These are phyloP conservation scores for Calliphora vomitoria DNA, from an alignment of 2,888 invertebrate species.

Conservation along the genomic window DNA sequence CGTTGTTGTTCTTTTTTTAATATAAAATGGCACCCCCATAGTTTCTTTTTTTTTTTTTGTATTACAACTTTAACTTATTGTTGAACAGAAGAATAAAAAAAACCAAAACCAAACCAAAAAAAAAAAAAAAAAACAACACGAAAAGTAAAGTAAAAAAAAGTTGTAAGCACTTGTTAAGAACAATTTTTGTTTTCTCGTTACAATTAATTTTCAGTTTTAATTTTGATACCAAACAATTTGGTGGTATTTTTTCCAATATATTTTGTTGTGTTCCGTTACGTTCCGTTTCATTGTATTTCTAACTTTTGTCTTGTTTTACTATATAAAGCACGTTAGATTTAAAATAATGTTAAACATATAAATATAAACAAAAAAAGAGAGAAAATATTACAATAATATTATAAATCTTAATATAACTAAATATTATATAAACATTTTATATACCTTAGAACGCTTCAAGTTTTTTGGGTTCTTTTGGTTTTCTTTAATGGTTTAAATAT, in stretches of 20 bases:
- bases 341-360: neutral
- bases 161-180: conserved; percentile 44
- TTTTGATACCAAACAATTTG: conserved; percentile 43
- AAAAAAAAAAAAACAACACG: neutral
- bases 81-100: neutral
- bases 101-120: too few species aligned
- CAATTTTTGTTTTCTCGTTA: neutral
- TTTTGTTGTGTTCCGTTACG: conserved; percentile 41
- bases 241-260: conserved; percentile 20
- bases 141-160: neutral
- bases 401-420: conserved; percentile 17
- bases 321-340: conserved; percentile 40
- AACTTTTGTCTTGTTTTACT: conserved; percentile 44
- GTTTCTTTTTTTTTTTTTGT: conserved; percentile 27
- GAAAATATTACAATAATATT: neutral
- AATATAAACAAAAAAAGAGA: conserved; percentile 7
- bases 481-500: neutral
- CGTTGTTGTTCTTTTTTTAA: neutral
- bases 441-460: conserved; percentile 13
- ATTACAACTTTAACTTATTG: conserved; percentile 33
- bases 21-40: conserved; percentile 43
- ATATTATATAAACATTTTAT: conserved; percentile 14
- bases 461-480: conserved; percentile 19
- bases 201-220: conserved; percentile 58
- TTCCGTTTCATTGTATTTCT: conserved; percentile 22